Evolutionary conservation across 2,888 invertebrate species (phyloP), one percentile per base, ranked within the genome.

Genomic region (Agrotis ipsilon): DNA sequence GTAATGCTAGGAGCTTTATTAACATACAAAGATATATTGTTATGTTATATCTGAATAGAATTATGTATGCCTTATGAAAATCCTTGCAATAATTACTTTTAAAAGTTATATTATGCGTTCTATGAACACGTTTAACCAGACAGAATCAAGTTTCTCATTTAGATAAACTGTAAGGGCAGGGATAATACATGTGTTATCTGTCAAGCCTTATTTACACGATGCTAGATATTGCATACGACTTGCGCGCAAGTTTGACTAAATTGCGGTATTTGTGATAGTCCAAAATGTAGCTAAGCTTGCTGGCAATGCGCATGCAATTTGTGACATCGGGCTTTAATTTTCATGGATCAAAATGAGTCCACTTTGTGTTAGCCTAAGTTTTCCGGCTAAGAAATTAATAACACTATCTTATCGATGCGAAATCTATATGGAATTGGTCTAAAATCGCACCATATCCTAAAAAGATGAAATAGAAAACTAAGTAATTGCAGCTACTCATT

Each of bases 1-100:
- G 65, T 77, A 79, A 80, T 80, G 84, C 86, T 86, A 76, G 80
- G 66, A 88, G 88, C 88, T 89, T 89, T 83, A 86, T 84, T 82
- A 82, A 80, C 80, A 64, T 81, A 79, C 72, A 82, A 85, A 84
- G 76, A 85, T 69, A 82, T 85, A 87, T 76, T 61, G 58, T 71
- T 78, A 46, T 82, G 75, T 86, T 84, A 70, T 71, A 75, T 75
- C 62, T 74, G 49, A 68, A 75, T 71, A 71, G 74, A 72, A 55
- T 84, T 75, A 76, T 74, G 39, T 62, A 74, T 73, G 85, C 81
- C 75, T 77, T 85, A 81, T 63, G 39, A 61, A 19, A 77, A 76
- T 74, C 39, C 71, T 77, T 78, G 76, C 74, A 84, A 80, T 86
- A 72, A 72, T 61, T 79, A 81, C 60, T 71, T 83, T 54, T 68